A percentile compares a stretch with the other conserved stretches of the same genome.
phyloP scores from a whole-genome alignment of 1,140 invertebrate species.

The Heliconius eleuchia region DNA sequence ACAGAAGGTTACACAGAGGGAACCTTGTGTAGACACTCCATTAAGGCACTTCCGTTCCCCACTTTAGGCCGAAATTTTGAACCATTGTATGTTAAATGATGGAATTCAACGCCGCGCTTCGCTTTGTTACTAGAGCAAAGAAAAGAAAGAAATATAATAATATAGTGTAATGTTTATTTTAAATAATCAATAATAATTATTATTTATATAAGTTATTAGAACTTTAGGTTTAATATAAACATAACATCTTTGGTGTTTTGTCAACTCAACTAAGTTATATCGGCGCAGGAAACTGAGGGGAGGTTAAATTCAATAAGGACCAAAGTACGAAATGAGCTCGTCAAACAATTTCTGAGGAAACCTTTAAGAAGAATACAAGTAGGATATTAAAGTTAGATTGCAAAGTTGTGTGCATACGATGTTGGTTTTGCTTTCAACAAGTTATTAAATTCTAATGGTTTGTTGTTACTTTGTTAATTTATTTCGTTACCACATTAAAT shows the following conservation, averaged over 20 bases:
- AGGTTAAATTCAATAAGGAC: constrained; percentile 1
- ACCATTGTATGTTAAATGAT: too few relatives aligned
- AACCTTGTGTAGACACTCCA: too few relatives aligned
- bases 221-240: background rate
- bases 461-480: background rate
- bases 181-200: too few relatives aligned
- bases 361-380: background rate
- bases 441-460: background rate
- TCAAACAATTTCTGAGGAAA: background rate
- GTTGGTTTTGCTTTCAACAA: constrained; percentile 5
- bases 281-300: background rate
- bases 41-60: too few relatives aligned
- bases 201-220: too few relatives aligned
- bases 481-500: background rate
- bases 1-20: too few relatives aligned
- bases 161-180: too few relatives aligned
- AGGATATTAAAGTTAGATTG: background rate
- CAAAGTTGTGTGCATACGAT: background rate
- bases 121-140: too few relatives aligned
- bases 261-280: background rate
- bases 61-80: too few relatives aligned
- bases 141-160: too few relatives aligned
- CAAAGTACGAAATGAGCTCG: background rate
- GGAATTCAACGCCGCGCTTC: too few relatives aligned
- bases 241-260: background rate